Conservation (phyloP, 2,888 invertebrate species). For the Ormyrus pomaceus region DNA sequence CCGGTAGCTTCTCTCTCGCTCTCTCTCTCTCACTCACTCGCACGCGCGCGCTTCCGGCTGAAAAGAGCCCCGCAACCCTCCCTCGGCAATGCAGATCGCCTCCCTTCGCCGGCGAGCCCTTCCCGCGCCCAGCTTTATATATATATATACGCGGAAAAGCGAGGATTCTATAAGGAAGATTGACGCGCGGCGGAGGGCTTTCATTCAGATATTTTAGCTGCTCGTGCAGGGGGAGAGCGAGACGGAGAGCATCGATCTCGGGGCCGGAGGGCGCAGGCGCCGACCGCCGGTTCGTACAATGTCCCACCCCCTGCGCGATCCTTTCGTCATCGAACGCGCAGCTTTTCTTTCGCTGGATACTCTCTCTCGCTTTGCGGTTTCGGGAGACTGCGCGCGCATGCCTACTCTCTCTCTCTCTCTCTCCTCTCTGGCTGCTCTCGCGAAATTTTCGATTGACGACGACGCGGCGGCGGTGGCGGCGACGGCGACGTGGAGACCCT, state of each 20-base stretch:
- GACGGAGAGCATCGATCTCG: conserved; percentile 40
- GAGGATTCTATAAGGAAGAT: background rate
- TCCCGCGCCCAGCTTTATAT: background rate
- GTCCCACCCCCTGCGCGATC: background rate
- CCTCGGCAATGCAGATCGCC: conserved; percentile 43
- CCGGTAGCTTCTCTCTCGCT: background rate
- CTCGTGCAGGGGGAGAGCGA: too few species aligned
- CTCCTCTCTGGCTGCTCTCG: background rate
- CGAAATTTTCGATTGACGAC: conserved; percentile 30
- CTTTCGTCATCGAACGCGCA: background rate
- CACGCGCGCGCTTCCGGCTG: conserved; percentile 2
- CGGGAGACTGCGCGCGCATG: conserved; percentile 3
- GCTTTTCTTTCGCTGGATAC: background rate
- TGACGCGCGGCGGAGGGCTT: background rate
- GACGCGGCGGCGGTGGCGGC: background rate
- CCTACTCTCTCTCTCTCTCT: background rate
- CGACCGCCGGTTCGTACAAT: background rate
- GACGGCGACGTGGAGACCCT: too few species aligned
- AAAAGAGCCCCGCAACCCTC: background rate
- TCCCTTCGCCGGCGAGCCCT: background rate
- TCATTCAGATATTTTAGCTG: too few species aligned
- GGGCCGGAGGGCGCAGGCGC: conserved; percentile 29
- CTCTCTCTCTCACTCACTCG: background rate
- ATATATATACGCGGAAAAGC: background rate
- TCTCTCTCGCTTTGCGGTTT: conserved; percentile 3